These are phyloP conservation scores for Brachypteracias leptosomus DNA, from an alignment of 2,113 vertebrate genomes.

Conservation along the genomic window DNA sequence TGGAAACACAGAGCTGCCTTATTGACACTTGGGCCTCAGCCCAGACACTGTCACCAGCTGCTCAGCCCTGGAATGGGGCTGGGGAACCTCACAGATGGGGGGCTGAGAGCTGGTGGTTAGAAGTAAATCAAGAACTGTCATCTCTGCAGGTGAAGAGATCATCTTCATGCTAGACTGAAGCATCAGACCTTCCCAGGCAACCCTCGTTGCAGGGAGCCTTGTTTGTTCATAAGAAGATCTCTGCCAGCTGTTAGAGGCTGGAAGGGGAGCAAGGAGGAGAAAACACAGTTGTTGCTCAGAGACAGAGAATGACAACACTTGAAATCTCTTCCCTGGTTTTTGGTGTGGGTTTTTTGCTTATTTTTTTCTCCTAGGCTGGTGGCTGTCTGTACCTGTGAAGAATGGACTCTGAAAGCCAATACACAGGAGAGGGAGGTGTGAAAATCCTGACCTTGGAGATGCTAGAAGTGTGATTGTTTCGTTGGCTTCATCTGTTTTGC, in stretches of 20 bases:
- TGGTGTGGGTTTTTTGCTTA: background rate
- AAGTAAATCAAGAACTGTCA: background rate
- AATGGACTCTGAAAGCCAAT: slow-evolving; percentile 21
- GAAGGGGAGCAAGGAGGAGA: slow-evolving; percentile 1
- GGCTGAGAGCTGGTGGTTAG: background rate
- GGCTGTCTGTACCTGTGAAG: slow-evolving; percentile 51
- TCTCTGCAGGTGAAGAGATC: slow-evolving; percentile 9
- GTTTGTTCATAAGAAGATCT: background rate
- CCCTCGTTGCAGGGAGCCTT: background rate
- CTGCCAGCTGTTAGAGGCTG: slow-evolving; percentile 35
- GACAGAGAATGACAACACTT: background rate
- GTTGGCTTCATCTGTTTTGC: slow-evolving; percentile 6
- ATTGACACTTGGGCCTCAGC: background rate
- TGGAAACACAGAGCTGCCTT: background rate
- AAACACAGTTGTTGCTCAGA: slow-evolving; percentile 32
- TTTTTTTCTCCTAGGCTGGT: background rate
- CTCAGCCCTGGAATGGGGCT: background rate
- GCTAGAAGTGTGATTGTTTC: background rate
- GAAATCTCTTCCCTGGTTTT: background rate
- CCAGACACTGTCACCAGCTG: background rate
- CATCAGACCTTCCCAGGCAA: background rate
- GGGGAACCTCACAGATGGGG: background rate
- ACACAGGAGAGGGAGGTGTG: slow-evolving; percentile 1
- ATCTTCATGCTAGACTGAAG: background rate
- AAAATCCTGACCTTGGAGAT: slow-evolving; percentile 44